A percentile compares a stretch with the other conserved stretches of the same genome.
Conservation (phyloP, 1,140 invertebrate genomes). For the Lepeophtheirus salmonis region DNA sequence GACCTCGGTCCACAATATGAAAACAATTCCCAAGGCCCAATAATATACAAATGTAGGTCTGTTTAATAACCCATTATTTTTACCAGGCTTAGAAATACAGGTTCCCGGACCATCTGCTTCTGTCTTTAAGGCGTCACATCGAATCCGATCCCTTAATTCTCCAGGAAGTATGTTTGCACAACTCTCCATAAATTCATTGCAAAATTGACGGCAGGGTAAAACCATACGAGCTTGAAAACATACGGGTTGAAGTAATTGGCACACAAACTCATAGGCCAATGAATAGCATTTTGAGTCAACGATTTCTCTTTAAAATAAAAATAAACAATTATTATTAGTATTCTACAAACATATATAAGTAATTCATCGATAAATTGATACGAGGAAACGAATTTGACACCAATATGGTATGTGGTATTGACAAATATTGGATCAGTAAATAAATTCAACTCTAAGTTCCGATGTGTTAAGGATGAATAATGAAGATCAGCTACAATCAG, state of each 20-base stretch:
- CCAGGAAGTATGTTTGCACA: slow-evolving; percentile 52
- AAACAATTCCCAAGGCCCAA: no score
- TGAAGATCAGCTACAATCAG: no score
- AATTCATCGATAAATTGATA: no score
- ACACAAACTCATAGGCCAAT: slow-evolving; percentile 63
- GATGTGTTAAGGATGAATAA: no score
- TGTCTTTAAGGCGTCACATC: slow-evolving; percentile 54
- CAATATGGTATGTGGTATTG: no score
- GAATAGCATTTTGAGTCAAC: slow-evolving; percentile 69
- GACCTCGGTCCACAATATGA: no score
- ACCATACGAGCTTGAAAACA: slow-evolving; percentile 34
- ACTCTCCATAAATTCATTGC: slow-evolving; percentile 57
- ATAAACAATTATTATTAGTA: slow-evolving; percentile 15
- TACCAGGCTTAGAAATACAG: slow-evolving; percentile 54
- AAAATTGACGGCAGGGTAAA: slow-evolving; percentile 59
- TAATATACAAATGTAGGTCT: no score
- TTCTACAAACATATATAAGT: no score
- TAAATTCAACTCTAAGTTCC: no score
- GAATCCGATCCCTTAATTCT: slow-evolving; percentile 38
- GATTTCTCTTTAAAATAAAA: slow-evolving; percentile 39
- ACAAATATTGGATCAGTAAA: no score
- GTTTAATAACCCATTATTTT: no score
- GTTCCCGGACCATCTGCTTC: slow-evolving; percentile 43
- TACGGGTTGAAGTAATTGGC: slow-evolving; percentile 54
- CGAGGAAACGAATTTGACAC: no score